Evolutionary conservation across 2,888 invertebrate species (phyloP).

Genomic region (Mythimna impura): DNA sequence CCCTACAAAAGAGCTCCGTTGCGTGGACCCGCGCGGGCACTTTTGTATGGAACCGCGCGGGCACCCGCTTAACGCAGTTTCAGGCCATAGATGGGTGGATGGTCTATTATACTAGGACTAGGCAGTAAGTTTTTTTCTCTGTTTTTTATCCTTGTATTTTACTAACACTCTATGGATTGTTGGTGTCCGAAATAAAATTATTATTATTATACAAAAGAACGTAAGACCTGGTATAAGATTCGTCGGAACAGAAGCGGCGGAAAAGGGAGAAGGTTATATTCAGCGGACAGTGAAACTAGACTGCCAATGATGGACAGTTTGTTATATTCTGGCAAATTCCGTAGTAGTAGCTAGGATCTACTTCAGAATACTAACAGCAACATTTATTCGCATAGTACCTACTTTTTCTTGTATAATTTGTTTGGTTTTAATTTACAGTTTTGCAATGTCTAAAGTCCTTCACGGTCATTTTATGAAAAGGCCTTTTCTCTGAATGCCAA

Average conservation of each 20-base stretch:
- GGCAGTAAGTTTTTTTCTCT: too few species aligned
- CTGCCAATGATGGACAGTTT: neutral
- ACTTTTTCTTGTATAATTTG: neutral
- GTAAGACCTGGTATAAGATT: neutral
- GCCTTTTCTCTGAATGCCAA: conserved; percentile 6
- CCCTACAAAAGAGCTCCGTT: too few species aligned
- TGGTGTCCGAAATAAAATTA: too few species aligned
- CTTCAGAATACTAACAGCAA: neutral
- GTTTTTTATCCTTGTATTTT: too few species aligned
- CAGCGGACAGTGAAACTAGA: neutral
- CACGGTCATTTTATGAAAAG: conserved; percentile 22
- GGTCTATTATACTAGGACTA: too few species aligned
- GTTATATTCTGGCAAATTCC: neutral
- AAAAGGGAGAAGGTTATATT: neutral
- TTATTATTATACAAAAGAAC: too few species aligned
- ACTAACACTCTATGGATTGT: too few species aligned
- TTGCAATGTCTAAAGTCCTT: conserved; percentile 7
- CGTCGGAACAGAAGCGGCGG: neutral
- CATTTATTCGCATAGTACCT: neutral
- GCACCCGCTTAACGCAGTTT: too few species aligned
- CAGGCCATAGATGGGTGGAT: too few species aligned
- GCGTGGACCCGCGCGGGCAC: too few species aligned
- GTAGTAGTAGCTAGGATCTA: neutral
- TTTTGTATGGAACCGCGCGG: too few species aligned
- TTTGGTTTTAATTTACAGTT: neutral